Conservation (phyloP, 2,797 vertebrate species). For the Channa striata region DNA sequence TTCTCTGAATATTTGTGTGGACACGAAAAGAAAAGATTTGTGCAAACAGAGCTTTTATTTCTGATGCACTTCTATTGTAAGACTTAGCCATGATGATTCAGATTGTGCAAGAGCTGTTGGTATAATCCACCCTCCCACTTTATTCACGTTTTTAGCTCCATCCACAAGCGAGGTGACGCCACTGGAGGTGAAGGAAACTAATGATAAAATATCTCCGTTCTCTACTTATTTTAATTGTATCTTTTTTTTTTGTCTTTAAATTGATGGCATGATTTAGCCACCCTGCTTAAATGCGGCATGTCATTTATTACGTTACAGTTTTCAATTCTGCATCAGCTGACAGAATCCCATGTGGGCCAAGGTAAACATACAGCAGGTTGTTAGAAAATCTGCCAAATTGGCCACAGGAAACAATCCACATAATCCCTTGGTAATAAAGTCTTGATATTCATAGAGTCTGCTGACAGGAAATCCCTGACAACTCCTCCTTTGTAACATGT, state of each 20-base stretch:
- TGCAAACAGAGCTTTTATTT: constrained; percentile 19
- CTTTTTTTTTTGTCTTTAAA: background rate
- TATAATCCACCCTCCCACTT: constrained; percentile 56
- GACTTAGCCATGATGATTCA: constrained; percentile 55
- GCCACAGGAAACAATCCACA: constrained; percentile 75
- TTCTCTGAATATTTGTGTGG: background rate
- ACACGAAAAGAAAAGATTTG: constrained; percentile 5
- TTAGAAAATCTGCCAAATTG: constrained; percentile 77
- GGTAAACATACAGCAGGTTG: constrained; percentile 77
- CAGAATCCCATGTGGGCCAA: constrained; percentile 73
- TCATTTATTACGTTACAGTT: constrained; percentile 52
- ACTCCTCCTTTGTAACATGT: constrained; percentile 58
- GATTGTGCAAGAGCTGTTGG: constrained; percentile 50
- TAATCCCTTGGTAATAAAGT: constrained; percentile 78
- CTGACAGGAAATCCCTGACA: constrained; percentile 79
- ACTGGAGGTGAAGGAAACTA: constrained; percentile 13
- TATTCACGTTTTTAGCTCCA: constrained; percentile 56
- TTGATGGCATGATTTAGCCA: background rate
- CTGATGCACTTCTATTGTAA: constrained; percentile 17
- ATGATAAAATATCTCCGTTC: constrained; percentile 6
- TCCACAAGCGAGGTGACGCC: constrained; percentile 43
- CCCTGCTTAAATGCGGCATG: constrained; percentile 24
- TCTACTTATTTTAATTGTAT: background rate
- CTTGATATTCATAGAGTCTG: constrained; percentile 70
- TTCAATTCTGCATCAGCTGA: constrained; percentile 60